A percentile compares a stretch with the other conserved stretches of the same genome.
Conservation (phyloP, 2,113 vertebrate genomes). For the Dissostichus mawsoni region DNA sequence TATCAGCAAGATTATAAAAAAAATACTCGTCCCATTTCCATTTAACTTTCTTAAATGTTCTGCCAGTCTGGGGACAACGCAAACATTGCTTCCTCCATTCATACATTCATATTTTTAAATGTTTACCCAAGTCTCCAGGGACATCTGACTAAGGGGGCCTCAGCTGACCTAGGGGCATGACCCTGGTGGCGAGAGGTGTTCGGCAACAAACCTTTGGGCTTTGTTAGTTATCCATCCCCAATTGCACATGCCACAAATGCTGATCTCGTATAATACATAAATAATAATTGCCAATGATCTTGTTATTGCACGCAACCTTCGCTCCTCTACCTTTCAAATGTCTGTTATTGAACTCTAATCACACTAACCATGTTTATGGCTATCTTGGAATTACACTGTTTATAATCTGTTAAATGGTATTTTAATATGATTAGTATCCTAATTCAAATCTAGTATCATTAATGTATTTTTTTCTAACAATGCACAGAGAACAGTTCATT, state of each 20-base stretch:
- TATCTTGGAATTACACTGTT: background rate
- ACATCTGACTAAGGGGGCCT: background rate
- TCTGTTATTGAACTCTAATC: background rate
- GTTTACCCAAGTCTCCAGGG: too few species aligned
- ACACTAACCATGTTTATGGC: background rate
- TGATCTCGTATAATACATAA: background rate
- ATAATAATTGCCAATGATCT: background rate
- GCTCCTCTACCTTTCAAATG: background rate
- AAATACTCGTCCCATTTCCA: too few species aligned
- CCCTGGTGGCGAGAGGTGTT: slow-evolving; percentile 4
- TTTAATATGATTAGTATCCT: background rate
- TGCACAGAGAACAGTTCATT: background rate
- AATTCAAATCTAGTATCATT: background rate
- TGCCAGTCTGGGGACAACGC: too few species aligned
- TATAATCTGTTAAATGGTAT: background rate
- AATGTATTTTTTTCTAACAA: background rate
- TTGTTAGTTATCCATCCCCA: background rate
- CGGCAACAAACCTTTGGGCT: background rate
- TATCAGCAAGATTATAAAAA: too few species aligned
- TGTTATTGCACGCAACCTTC: background rate
- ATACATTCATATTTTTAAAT: too few species aligned
- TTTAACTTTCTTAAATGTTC: too few species aligned
- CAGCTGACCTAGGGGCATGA: slow-evolving; percentile 10
- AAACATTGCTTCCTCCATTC: too few species aligned
- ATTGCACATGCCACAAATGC: background rate